Evolutionary conservation across 1,140 invertebrate genomes (phyloP).

Genomic region (Lucilia sericata): DNA sequence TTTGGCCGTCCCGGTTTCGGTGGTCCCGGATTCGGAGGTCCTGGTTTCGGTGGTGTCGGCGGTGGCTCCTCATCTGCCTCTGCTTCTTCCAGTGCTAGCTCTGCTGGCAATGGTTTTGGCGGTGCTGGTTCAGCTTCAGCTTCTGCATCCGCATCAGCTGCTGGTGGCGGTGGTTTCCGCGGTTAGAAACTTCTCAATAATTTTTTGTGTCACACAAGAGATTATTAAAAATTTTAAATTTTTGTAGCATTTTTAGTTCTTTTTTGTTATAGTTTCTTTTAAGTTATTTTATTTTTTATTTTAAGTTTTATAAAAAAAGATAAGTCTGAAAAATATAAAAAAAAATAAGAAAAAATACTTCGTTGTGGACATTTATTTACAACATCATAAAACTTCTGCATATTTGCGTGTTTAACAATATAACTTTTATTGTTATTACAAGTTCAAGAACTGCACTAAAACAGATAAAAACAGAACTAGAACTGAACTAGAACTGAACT

Average conservation of each 20-base stretch:
- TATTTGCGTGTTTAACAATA: no score
- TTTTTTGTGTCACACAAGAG: neutral
- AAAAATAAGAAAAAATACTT: no score
- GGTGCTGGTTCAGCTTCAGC: slow-evolving; percentile 33
- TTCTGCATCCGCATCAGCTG: slow-evolving; percentile 30
- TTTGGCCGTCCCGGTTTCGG: slow-evolving; percentile 35
- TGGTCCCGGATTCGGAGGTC: neutral
- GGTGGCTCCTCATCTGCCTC: slow-evolving; percentile 25
- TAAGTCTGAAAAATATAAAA: slow-evolving; percentile 12
- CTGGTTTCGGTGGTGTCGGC: slow-evolving; percentile 34
- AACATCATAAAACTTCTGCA: no score
- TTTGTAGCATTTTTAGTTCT: neutral
- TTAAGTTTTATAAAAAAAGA: neutral
- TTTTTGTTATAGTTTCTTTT: slow-evolving; percentile 5
- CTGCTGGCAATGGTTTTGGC: slow-evolving; percentile 10
- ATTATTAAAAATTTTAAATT: neutral
- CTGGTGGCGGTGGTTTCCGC: slow-evolving; percentile 8
- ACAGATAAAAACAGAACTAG: no score
- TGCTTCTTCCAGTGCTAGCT: neutral
- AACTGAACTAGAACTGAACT: no score
- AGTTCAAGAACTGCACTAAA: no score
- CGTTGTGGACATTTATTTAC: no score
- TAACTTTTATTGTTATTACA: no score
- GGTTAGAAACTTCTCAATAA: neutral
- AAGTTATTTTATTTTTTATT: slow-evolving; percentile 18